Evolutionary conservation across 2,888 invertebrate genomes (phyloP).

Genomic region (Himalopsyche tibetana): DNA sequence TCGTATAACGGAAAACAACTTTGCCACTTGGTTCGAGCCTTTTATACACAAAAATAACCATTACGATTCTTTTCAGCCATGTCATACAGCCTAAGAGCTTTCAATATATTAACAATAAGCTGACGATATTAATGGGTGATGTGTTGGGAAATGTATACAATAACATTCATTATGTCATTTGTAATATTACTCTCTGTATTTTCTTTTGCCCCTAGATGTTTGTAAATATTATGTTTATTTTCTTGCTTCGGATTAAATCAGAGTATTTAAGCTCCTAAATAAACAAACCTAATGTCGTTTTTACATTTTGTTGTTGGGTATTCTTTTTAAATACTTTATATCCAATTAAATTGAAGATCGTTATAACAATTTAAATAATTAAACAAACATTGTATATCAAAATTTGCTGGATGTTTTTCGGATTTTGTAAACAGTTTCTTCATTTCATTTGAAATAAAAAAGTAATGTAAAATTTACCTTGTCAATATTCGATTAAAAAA

Average conservation of each 20-base stretch:
- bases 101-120: slow-evolving; percentile 36
- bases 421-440: too few species aligned
- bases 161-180: slow-evolving; percentile 26
- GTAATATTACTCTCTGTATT: slow-evolving; percentile 22
- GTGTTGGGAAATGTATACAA: slow-evolving; percentile 24
- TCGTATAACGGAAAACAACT: slow-evolving; percentile 44
- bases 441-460: too few species aligned
- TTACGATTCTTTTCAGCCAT: slow-evolving; percentile 43
- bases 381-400: too few species aligned
- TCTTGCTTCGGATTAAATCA: slow-evolving; percentile 10
- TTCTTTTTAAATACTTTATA: too few species aligned
- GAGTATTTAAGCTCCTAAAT: not conserved
- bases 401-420: too few species aligned
- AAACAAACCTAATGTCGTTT: not conserved
- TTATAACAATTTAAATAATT: too few species aligned
- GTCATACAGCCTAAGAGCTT: slow-evolving; percentile 43
- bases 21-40: slow-evolving; percentile 3
- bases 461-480: too few species aligned
- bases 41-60: slow-evolving; percentile 25
- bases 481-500: not conserved
- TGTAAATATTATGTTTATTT: slow-evolving; percentile 16
- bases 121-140: slow-evolving; percentile 17
- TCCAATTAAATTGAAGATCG: too few species aligned
- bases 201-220: slow-evolving; percentile 13
- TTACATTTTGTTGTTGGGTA: not conserved